Conservation (phyloP, 2,113 vertebrate genomes). For the Marcusenius ussheri region DNA sequence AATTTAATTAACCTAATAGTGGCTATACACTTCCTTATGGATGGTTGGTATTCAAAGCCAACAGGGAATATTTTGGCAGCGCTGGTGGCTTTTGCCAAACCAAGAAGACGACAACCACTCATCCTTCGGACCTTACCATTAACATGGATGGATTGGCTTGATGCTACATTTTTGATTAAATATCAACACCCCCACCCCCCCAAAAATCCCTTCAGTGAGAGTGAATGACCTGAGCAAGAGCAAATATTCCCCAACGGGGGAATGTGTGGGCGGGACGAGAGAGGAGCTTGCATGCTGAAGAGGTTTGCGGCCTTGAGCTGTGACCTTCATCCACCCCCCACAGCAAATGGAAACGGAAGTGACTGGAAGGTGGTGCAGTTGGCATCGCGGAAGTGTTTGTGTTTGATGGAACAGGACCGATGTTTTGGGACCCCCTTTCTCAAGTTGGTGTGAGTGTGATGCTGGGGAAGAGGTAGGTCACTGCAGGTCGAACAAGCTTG, state of each 20-base stretch:
- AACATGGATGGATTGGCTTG: background rate
- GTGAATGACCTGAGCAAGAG: background rate
- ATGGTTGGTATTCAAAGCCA: background rate
- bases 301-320: slow-evolving; percentile 23
- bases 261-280: slow-evolving; percentile 20
- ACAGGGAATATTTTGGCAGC: background rate
- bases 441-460: background rate
- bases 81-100: background rate
- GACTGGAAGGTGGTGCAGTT: background rate
- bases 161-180: background rate
- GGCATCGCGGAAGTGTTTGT: background rate
- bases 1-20: background rate
- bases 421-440: background rate
- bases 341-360: background rate
- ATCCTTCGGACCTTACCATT: background rate
- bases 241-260: slow-evolving; percentile 14
- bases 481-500: background rate
- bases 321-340: background rate
- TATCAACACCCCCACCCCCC: background rate
- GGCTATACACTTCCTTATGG: background rate
- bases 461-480: background rate
- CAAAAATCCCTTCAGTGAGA: background rate
- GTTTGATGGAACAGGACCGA: background rate
- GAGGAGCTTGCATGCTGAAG: slow-evolving; percentile 46
- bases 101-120: background rate